Evolutionary conservation across 1,140 invertebrate genomes (phyloP).

Genomic region (Spodoptera litura): DNA sequence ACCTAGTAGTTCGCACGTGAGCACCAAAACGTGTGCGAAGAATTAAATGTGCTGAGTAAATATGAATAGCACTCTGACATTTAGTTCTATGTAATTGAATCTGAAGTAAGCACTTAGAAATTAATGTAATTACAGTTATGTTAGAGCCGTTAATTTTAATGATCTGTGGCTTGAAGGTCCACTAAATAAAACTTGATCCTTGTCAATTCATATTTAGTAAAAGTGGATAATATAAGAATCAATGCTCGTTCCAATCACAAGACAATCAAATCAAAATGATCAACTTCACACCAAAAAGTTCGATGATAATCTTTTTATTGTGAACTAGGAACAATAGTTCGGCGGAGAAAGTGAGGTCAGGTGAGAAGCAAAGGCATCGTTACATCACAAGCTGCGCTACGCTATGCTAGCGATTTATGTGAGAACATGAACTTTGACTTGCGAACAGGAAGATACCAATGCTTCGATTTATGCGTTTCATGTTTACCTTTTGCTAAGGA

Average conservation of each 20-base stretch:
- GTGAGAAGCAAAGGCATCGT: slow-evolving; percentile 39
- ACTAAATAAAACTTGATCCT: not conserved
- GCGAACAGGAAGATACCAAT: slow-evolving; percentile 24
- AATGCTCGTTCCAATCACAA: not conserved
- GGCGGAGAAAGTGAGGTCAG: slow-evolving; percentile 48
- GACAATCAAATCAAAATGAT: not conserved
- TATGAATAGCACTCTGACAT: not conserved
- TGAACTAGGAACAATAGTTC: slow-evolving; percentile 30
- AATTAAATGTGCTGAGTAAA: slow-evolving; percentile 1
- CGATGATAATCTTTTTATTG: not conserved
- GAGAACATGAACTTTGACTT: slow-evolving; percentile 49
- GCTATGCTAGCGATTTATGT: slow-evolving; percentile 26
- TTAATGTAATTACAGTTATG: too few species aligned
- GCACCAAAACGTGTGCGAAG: slow-evolving; percentile 6
- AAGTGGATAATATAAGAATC: not conserved
- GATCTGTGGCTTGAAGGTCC: too few species aligned
- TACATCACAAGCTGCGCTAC: slow-evolving; percentile 36
- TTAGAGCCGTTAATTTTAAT: too few species aligned
- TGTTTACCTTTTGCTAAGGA: slow-evolving; percentile 25
- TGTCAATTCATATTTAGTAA: too few species aligned
- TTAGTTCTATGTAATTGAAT: not conserved
- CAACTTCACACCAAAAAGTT: slow-evolving; percentile 1
- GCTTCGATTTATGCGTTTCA: slow-evolving; percentile 18
- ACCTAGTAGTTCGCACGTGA: not conserved
- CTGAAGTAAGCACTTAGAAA: not conserved